Evolutionary conservation across 2,797 vertebrate species (phyloP), one percentile per base, ranked within the genome.

Genomic region (Gallinago solitaria): DNA sequence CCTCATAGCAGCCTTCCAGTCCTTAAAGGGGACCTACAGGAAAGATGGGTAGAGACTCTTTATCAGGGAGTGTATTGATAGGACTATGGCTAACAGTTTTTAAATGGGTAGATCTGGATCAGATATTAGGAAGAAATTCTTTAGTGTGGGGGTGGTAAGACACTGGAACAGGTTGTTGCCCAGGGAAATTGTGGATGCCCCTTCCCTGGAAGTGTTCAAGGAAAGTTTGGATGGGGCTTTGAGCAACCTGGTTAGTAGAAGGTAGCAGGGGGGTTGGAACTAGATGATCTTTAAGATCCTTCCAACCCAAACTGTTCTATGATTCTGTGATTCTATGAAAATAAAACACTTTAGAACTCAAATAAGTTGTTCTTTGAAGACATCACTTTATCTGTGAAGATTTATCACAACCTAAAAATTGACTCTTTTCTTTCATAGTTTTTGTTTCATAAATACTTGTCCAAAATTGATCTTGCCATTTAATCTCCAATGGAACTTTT

Each of bases 401-500:
- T 37, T 81, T 54, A 83, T 85, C 4, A 33, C 7, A 53, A 33
- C 15, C 35, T 79, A 28, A 85, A 41, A 91, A 90, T 82, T 87
- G 76, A 54, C 32, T 57, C 30, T 73, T 54, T 92, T 79, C 16
- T 87, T 92, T 83, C 59, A 78, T 33, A 60, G 3, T 60, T 74
- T 74, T 68, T 91, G 17, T 87, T 94, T 94, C 68, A 79, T 50
- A 84, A 76, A 87, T 78, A 80, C 70, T 88, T 51, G 8, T 70
- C 83, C 45, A 57, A 61, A 90, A 43, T 51, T 87, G 33, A 90
- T 82, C 48, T 96, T 6, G 7, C 45, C 24, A 45, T 94, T 96
- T 94, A 82, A 68, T 84, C 90, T 82, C 56, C 67, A 94, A 32
- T 17, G 7, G 65, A 93, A 37, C n/a, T 76, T 85, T 97, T 94